Evolutionary conservation across 2,113 vertebrate genomes (phyloP).

Genomic region (Scartelaos histophorus): DNA sequence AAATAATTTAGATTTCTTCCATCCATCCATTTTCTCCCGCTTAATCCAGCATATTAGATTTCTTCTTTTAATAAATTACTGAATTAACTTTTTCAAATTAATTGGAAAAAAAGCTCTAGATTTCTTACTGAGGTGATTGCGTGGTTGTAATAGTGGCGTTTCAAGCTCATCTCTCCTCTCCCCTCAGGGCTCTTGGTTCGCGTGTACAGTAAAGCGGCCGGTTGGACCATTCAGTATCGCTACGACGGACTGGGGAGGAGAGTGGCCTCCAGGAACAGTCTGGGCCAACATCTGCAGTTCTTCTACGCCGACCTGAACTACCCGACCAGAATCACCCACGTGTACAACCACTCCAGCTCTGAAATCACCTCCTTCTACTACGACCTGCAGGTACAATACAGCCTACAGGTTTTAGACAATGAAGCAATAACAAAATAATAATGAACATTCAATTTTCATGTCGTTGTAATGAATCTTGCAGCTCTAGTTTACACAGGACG

Average conservation of each 20-base stretch:
- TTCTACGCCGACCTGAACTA: conserved; percentile 97
- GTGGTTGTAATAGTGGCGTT: not conserved
- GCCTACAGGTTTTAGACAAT: not conserved
- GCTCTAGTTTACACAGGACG: not conserved
- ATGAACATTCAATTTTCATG: too few species aligned
- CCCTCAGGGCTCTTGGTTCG: conserved; percentile 84
- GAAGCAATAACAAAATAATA: too few species aligned
- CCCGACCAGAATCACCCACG: conserved; percentile 94
- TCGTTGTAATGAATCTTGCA: not conserved
- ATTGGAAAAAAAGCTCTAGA: too few species aligned
- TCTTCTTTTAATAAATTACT: too few species aligned
- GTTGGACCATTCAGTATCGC: conserved; percentile 96
- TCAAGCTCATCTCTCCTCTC: not conserved
- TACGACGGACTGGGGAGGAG: conserved; percentile 93
- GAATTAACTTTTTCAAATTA: too few species aligned
- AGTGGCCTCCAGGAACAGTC: conserved; percentile 90
- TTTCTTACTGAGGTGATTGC: not conserved
- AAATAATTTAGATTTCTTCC: too few species aligned
- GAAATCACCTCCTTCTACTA: conserved; percentile 99
- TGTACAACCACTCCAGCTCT: conserved; percentile 98
- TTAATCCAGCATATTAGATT: too few species aligned
- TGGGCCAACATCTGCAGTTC: conserved; percentile 97
- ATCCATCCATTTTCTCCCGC: too few species aligned
- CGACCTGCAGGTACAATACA: conserved; percentile 82
- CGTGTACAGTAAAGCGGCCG: conserved; percentile 95